Evolutionary conservation across 2,888 invertebrate genomes (phyloP), one percentile per base, ranked within the genome.

Genomic region (Andrena trimmerana): DNA sequence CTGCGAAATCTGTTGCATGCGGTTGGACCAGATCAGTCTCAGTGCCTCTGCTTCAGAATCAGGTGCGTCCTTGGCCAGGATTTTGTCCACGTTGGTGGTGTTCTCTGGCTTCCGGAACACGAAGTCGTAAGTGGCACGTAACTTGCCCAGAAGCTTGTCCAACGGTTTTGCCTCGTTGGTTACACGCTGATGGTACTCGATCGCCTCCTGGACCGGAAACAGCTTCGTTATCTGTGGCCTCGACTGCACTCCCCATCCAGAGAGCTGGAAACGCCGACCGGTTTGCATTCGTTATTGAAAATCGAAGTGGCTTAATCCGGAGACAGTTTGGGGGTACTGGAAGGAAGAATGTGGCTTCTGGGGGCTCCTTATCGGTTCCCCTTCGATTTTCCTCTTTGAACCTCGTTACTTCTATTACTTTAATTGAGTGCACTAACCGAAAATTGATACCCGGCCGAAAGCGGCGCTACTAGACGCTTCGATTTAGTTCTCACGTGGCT

Each of bases 81-180:
- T 91, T 65, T 88, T 90, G 71, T 90, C 91, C 31, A 92, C 86
- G 75, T 91, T 90, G 67, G 88, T 91, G 1, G 88, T 87, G 62
- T 92, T 88, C 50, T 91, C 90, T 2, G 90, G 76, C 69, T 91
- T 91, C 62, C 85, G 91, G 69, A 93, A 92, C 8, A 93, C 91
- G 59, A 91, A 91, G 69, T 93, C 86, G 69, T 92, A 93, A 13
- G 92, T 91, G 24, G 92, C 88, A 48, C 90, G 90, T 74, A 93
- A 86, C 87, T 92, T 93, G 1, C 89, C 92, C 8, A 91, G 73
- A 16, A 93, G 89, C 68, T 89, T 93, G 75, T 92, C 91, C 52
- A 92, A 36, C 0, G 91, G 90, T 50, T 88, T 91, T 27, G 89
- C 82, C 36, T 90, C 88, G 63, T 78, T 83, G 42, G 10, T 72